Base-by-base conservation (phyloP, 2,888 invertebrate genomes). In the Melangyna quadrimaculata region DNA sequence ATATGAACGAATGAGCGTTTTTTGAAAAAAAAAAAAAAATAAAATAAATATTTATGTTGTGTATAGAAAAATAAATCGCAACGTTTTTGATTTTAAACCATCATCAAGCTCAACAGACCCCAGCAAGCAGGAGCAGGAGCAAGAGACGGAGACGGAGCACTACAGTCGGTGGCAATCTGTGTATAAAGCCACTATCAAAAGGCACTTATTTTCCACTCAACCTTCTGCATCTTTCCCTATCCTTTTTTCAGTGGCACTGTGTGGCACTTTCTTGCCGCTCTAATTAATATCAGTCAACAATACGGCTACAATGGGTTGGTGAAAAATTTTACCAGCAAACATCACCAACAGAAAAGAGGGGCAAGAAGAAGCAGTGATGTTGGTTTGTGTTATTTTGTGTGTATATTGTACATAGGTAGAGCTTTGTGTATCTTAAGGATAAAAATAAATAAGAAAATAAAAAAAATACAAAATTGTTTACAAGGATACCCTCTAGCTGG, bases 241-340 rank as follows among this genome's bases (percentile, higher is more conserved):
- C 51, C 71, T 59, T 37, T 72, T 67, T 71, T 59, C 32, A 48
- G 43, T 65, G 65, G 32, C 27, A 24, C 45, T 29, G 29, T 45
- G 73, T 48, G 79, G 71, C 88, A 84, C 82, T 89, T 90, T 89
- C 89, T 89, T 89, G 87, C 87, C 87, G 89, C 88, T 88, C 89
- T 90, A 89, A 90, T 90, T 89, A 90, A 89, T 88, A 87, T 88
- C 87, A 87, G 78, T 74, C 86, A 82, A 87, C 80, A 72, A 63
- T 75, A 53, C 43, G 40, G 65, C 43, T 59, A 74, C 67, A 61
- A 72, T 70, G 78, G 78, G 48, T 57, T 40, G 74, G 79, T 79
- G 71, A 74, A 79, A 71, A 65, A 57, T 70, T 70, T 67, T 24
- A 65, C 73, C 29, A 69, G 78, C 70, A 70, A 70, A 70, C 35